Evolutionary conservation across 2,113 vertebrate genomes (phyloP).

Genomic region (Marcusenius ussheri): DNA sequence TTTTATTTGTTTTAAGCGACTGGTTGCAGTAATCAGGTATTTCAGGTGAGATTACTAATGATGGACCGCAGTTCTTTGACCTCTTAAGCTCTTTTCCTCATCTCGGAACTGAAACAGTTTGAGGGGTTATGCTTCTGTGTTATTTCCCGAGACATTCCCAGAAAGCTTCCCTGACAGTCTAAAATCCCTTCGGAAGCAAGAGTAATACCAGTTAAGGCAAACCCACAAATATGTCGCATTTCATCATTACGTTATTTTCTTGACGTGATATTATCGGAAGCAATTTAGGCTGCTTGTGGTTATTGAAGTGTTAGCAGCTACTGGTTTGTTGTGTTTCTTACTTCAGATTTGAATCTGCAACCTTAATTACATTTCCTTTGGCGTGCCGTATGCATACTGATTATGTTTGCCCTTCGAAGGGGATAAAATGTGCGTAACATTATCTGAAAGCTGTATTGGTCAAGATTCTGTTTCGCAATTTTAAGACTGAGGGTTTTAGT

Average conservation of each 20-base stretch:
- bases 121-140: not conserved
- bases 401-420: not conserved
- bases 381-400: not conserved
- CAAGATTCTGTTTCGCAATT: not conserved
- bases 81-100: not conserved
- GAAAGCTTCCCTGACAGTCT: not conserved
- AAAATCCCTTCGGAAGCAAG: not conserved
- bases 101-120: not conserved
- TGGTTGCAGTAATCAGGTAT: not conserved
- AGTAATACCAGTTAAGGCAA: not conserved
- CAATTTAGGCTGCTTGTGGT: not conserved
- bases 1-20: not conserved
- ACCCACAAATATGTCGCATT: not conserved
- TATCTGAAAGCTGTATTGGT: not conserved
- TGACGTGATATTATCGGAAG: not conserved
- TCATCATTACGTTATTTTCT: not conserved
- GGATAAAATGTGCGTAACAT: not conserved
- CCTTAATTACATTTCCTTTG: not conserved
- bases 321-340: not conserved
- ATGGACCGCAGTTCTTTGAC: not conserved
- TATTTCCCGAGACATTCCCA: not conserved
- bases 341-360: constrained; percentile 4
- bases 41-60: not conserved
- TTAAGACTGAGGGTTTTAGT: not conserved
- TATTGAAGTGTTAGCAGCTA: not conserved